Conservation (phyloP, 2,888 invertebrate species). For the Nezara viridula region DNA sequence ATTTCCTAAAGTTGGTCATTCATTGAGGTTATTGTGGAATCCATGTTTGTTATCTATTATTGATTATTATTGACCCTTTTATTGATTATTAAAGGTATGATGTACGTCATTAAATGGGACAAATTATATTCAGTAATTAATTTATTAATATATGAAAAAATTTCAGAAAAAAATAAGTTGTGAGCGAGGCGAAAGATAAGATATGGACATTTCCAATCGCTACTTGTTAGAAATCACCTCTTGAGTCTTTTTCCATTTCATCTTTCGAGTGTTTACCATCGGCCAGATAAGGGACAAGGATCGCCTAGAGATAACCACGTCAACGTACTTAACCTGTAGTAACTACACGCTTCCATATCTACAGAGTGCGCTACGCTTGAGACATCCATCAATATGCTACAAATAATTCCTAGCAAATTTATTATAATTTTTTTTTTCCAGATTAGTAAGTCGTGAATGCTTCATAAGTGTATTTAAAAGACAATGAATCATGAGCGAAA, state of each 20-base stretch:
- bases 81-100: too few relatives aligned
- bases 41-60: too few relatives aligned
- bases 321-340: neutral
- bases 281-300: neutral
- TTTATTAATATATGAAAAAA: neutral
- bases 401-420: neutral
- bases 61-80: too few relatives aligned
- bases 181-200: neutral
- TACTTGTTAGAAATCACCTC: neutral
- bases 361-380: neutral
- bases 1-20: too few relatives aligned
- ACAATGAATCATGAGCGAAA: neutral
- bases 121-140: neutral
- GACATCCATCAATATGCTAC: too few relatives aligned
- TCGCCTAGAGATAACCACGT: neutral
- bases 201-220: constrained; percentile 8
- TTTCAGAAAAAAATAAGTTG: neutral
- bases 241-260: constrained; percentile 28
- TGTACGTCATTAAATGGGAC: too few relatives aligned
- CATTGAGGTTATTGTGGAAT: too few relatives aligned
- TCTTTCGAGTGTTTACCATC: constrained; percentile 19
- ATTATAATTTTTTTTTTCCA: neutral
- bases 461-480: neutral
- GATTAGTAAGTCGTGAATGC: neutral
- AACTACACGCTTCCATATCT: neutral